Evolutionary conservation across 2,888 invertebrate genomes (phyloP).

Genomic region (Drosophila atroscutellata): DNA sequence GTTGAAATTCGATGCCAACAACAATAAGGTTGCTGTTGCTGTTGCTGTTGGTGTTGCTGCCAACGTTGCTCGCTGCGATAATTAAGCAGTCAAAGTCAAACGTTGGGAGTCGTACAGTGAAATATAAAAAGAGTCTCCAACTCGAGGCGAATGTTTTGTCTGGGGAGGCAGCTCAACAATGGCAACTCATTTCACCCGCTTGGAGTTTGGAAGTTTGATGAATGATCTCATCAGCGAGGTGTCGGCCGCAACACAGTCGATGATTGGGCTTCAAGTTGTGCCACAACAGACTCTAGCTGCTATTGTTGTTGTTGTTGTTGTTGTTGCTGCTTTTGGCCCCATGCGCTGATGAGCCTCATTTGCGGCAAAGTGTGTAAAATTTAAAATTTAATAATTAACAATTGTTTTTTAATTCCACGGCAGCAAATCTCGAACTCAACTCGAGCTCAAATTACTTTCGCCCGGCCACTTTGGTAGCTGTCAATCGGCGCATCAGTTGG

Average conservation of each 20-base stretch:
- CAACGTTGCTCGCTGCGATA: slow-evolving; percentile 56
- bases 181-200: slow-evolving; percentile 80
- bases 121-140: slow-evolving; percentile 28
- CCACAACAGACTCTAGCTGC: slow-evolving; percentile 13
- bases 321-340: slow-evolving; percentile 27
- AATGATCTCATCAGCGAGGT: slow-evolving; percentile 84
- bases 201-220: slow-evolving; percentile 71
- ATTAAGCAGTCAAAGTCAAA: slow-evolving; percentile 73
- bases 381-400: slow-evolving; percentile 78
- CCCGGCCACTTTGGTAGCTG: slow-evolving; percentile 64
- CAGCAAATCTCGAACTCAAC: slow-evolving; percentile 47
- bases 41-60: slow-evolving; percentile 21
- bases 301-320: background rate
- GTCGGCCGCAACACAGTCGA: slow-evolving; percentile 72
- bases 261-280: slow-evolving; percentile 58
- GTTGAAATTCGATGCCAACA: slow-evolving; percentile 35
- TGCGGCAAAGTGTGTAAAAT: slow-evolving; percentile 70
- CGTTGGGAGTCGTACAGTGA: slow-evolving; percentile 46
- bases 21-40: slow-evolving; percentile 1
- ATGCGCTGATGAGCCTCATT: slow-evolving; percentile 61
- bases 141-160: slow-evolving; percentile 33
- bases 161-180: slow-evolving; percentile 68
- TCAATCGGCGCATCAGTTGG: slow-evolving; percentile 54
- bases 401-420: slow-evolving; percentile 75
- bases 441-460: slow-evolving; percentile 69